Evolutionary conservation across 2,113 vertebrate genomes (phyloP).

Genomic region (Urocolius indicus): DNA sequence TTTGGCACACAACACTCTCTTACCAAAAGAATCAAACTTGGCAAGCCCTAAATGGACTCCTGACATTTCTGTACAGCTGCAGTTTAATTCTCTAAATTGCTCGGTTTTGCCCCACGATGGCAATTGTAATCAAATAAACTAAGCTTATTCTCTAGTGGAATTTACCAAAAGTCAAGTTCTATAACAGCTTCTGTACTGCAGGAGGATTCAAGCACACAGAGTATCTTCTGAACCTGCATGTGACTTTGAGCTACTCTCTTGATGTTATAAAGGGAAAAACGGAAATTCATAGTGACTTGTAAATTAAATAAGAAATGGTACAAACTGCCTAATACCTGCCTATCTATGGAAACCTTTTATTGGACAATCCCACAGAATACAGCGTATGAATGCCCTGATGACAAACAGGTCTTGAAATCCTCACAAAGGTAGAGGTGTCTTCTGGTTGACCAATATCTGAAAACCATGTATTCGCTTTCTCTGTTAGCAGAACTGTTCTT

Average conservation of each 20-base stretch:
- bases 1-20: constrained; percentile 23
- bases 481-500: not conserved
- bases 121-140: constrained; percentile 37
- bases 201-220: not conserved
- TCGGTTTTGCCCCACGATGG: not conserved
- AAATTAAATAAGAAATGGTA: not conserved
- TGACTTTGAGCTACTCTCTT: not conserved
- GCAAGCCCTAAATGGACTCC: constrained; percentile 1
- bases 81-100: constrained; percentile 57
- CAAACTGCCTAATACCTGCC: not conserved
- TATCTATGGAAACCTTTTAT: not conserved
- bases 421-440: not conserved
- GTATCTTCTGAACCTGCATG: not conserved
- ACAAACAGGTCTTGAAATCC: not conserved
- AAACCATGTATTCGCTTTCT: not conserved
- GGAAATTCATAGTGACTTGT: not conserved
- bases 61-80: not conserved
- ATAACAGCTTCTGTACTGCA: not conserved
- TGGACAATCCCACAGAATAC: not conserved
- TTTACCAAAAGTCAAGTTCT: not conserved
- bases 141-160: not conserved
- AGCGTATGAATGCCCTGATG: not conserved
- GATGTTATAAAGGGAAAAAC: not conserved
- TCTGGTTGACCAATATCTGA: not conserved
- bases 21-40: constrained; percentile 6